Evolutionary conservation across 2,113 vertebrate genomes (phyloP), one percentile per base, ranked within the genome.

Genomic region (Tricholaema leucomelas): DNA sequence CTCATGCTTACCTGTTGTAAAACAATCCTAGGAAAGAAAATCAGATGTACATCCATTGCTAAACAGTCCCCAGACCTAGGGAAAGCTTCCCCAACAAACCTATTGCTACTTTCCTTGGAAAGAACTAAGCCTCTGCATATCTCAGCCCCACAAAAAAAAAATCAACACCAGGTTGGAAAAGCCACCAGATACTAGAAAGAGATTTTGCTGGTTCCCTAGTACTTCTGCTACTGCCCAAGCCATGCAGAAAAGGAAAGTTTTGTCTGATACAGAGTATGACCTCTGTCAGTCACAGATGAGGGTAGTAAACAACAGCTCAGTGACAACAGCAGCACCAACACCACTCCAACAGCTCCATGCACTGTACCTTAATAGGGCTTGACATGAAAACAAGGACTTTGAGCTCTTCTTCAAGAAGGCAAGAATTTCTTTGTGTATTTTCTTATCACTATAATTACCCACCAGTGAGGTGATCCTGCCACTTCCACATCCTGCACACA

Each of bases 21-120:
- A 76, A 19, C 42, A 71, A 40, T 35, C 5, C 59, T 40, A 6
- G 10, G 18, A 36, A 65, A 90, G 31, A 18, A 76, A 64, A 42
- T 3, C 1, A 1, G 5, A 36, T 2, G 9, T n/a, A 52, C 4
- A 24, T 11, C 59, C 27, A 11, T 8, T 36, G 58, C 18, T 58
- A n/a, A 58, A n/a, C 35, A 20, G 10, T 54, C 17, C 35, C 28
- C 65, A 59, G 19, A 18, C 30, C 50, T 8, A 35, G 25, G 58
- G 31, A 35, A 77, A 21, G 50, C 52, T 59, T 59, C 31, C 71
- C 55, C 35, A 42, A 15, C 12, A 75, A 77, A 25, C 10, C 33
- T 33, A 21, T 31, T 12, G 19, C 3, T 30, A 12, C 20, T n/a
- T 63, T 8, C 35, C 20, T 50, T n/a, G 65, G 40, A 23, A 82